phyloP scores from a whole-genome alignment of 1,140 invertebrate genomes.

The Panagrolaimus sp. region DNA sequence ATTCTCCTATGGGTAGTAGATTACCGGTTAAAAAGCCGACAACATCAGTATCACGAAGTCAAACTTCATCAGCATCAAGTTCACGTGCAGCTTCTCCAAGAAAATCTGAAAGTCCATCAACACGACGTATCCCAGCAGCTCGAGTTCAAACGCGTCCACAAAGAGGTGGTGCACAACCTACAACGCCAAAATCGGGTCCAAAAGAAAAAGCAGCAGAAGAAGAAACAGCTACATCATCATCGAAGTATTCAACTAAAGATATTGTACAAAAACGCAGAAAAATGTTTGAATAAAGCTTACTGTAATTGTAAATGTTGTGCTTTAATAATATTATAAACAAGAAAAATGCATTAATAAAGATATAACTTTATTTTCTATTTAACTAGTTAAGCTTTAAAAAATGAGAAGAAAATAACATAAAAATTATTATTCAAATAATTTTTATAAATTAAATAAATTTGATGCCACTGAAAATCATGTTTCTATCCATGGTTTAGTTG shows the following conservation, averaged over 20 bases:
- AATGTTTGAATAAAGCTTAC: neutral
- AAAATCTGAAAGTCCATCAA: neutral
- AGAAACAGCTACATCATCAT: no score
- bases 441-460: no score
- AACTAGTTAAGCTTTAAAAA: no score
- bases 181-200: conserved; percentile 10
- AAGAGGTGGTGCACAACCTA: neutral
- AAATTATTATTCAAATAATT: no score
- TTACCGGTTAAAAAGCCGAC: neutral
- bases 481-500: no score
- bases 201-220: neutral
- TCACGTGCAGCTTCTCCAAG: neutral
- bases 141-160: neutral
- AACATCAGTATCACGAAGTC: conserved; percentile 1
- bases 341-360: no score
- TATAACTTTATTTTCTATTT: no score
- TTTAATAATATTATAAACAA: conserved; percentile 4
- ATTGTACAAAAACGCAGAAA: neutral
- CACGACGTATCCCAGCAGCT: neutral
- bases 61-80: neutral
- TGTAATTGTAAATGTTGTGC: neutral
- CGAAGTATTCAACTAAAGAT: neutral
- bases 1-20: neutral
- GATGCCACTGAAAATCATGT: no score
- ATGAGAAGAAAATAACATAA: no score